phyloP scores from a whole-genome alignment of 2,888 invertebrate genomes.

The Drosophila infuscata region DNA sequence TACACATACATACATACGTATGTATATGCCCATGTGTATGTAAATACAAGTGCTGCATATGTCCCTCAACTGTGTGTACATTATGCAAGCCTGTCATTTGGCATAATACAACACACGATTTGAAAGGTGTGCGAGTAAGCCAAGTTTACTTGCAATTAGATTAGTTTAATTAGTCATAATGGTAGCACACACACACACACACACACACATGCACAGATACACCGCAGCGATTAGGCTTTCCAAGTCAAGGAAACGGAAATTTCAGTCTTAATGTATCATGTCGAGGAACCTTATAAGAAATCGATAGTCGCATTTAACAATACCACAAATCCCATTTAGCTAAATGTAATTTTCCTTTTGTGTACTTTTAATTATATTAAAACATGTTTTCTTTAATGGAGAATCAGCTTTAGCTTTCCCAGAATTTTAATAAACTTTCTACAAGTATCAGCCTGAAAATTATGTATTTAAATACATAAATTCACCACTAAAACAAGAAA shows the following conservation, averaged over 20 bases:
- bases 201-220: neutral
- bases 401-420: neutral
- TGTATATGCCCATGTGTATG: neutral
- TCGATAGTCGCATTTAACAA: neutral
- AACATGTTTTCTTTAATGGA: neutral
- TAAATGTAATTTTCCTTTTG: neutral
- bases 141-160: constrained; percentile 50
- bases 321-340: neutral
- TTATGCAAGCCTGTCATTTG: constrained; percentile 34
- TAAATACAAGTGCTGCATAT: neutral
- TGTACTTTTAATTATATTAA: neutral
- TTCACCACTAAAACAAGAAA: neutral
- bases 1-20: neutral
- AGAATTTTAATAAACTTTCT: neutral
- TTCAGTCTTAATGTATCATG: neutral
- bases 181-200: constrained; percentile 31
- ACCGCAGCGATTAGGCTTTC: constrained; percentile 19
- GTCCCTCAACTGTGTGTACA: constrained; percentile 20
- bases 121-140: constrained; percentile 18
- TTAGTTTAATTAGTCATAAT: constrained; percentile 68
- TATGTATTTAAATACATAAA: neutral
- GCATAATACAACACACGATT: constrained; percentile 27
- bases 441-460: neutral
- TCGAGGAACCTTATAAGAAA: neutral
- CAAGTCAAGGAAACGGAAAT: neutral